Conservation (phyloP, 2,113 vertebrate genomes). For the Mobula birostris region DNA sequence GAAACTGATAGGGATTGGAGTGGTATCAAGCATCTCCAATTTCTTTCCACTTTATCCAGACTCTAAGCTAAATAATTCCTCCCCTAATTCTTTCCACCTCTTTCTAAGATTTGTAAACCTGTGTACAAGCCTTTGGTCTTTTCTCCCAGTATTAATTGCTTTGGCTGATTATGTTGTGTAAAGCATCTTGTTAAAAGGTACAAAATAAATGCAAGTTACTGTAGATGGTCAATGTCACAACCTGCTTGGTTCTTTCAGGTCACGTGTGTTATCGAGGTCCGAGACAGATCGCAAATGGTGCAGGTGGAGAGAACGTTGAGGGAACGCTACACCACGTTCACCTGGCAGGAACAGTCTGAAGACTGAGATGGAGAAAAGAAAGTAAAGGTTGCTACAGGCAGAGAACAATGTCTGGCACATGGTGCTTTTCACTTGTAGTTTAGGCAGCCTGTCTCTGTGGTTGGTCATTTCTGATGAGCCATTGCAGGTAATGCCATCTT, state of each 20-base stretch:
- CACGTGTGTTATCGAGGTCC: constrained; percentile 75
- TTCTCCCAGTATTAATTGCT: background rate
- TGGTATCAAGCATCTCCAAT: background rate
- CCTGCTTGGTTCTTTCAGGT: constrained; percentile 54
- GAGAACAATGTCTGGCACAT: background rate
- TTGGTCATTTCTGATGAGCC: background rate
- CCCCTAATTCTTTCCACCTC: background rate
- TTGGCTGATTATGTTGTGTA: background rate
- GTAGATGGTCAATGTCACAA: background rate
- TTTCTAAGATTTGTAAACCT: background rate
- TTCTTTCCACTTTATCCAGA: background rate
- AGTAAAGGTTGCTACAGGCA: no score
- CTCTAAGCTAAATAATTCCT: background rate
- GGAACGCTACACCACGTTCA: constrained; percentile 68
- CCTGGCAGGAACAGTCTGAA: constrained; percentile 68
- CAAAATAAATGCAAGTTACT: background rate
- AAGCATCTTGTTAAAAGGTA: background rate
- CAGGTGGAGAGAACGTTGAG: constrained; percentile 62
- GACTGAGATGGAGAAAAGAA: background rate
- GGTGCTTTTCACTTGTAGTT: background rate
- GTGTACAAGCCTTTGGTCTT: background rate
- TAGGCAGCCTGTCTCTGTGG: background rate
- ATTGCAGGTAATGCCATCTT: background rate
- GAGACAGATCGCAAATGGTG: constrained; percentile 68
- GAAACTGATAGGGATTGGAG: background rate